Conservation (phyloP, 1,140 invertebrate genomes). For the Papilio dardanus region DNA sequence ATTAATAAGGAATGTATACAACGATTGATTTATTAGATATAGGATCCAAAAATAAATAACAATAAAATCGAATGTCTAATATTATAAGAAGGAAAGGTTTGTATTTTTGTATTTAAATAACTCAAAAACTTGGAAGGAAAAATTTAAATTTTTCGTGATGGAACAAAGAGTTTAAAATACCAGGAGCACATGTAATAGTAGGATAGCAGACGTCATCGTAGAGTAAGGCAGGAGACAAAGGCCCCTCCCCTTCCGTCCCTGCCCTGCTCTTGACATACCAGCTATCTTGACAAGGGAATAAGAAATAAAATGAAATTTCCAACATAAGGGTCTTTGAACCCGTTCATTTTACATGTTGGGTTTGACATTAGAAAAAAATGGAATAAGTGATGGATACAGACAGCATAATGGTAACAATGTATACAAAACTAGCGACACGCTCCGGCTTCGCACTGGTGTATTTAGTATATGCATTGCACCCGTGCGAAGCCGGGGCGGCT, state of each 20-base stretch:
- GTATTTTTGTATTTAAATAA: too few relatives aligned
- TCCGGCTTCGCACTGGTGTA: too few relatives aligned
- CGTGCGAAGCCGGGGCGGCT: too few relatives aligned
- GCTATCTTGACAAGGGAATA: constrained; percentile 34
- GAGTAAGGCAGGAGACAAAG: constrained; percentile 25
- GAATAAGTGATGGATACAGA: too few relatives aligned
- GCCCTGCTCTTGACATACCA: neutral
- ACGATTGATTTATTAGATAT: neutral
- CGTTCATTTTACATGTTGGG: neutral
- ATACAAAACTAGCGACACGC: too few relatives aligned
- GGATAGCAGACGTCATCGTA: neutral
- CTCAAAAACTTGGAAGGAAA: neutral
- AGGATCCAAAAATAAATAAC: too few relatives aligned
- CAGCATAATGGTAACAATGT: too few relatives aligned
- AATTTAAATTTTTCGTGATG: neutral
- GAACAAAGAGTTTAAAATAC: too few relatives aligned
- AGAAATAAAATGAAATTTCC: constrained; percentile 35
- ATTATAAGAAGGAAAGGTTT: too few relatives aligned
- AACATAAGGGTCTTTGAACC: constrained; percentile 21
- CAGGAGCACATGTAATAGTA: neutral
- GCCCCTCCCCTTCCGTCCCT: neutral
- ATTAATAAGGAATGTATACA: neutral
- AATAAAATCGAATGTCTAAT: too few relatives aligned
- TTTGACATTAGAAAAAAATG: too few relatives aligned
- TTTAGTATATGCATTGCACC: too few relatives aligned